These are phyloP conservation scores for Oenanthe oenanthe DNA, from an alignment of 2,113 vertebrate species.

Conservation along the genomic window DNA sequence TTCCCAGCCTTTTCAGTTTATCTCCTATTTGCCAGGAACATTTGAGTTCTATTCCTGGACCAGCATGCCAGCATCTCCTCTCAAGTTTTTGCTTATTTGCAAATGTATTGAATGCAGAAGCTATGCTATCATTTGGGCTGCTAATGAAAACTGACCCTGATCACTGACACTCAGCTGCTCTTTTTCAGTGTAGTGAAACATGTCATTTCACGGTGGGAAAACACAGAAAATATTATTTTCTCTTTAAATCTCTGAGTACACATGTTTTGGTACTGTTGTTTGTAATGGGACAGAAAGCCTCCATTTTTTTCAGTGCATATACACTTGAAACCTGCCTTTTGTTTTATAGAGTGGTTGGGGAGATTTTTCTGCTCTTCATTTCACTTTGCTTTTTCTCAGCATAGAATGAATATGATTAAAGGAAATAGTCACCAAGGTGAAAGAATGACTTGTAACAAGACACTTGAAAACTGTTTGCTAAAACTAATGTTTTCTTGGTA, in stretches of 20 bases:
- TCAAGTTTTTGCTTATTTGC: constrained; percentile 9
- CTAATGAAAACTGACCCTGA: background rate
- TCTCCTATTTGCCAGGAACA: background rate
- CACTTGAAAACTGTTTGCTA: background rate
- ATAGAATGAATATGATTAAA: background rate
- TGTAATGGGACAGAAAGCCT: background rate
- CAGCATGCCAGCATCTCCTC: background rate
- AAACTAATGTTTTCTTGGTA: background rate
- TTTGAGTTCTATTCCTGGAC: background rate
- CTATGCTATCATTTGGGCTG: background rate
- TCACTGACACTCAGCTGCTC: background rate
- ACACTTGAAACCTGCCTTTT: background rate
- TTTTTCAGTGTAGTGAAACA: background rate
- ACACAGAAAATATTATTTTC: background rate
- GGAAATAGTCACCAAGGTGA: background rate
- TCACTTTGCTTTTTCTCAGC: background rate
- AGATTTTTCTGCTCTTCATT: background rate
- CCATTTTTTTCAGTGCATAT: background rate
- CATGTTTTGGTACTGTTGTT: background rate
- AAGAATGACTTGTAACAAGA: background rate
- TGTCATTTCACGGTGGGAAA: background rate
- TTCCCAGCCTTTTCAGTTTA: background rate
- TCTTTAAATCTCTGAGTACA: background rate
- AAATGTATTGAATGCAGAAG: background rate
- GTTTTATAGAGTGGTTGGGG: background rate